These are phyloP conservation scores for Echiichthys vipera DNA, from an alignment of 2,797 vertebrate genomes.

Conservation along the genomic window DNA sequence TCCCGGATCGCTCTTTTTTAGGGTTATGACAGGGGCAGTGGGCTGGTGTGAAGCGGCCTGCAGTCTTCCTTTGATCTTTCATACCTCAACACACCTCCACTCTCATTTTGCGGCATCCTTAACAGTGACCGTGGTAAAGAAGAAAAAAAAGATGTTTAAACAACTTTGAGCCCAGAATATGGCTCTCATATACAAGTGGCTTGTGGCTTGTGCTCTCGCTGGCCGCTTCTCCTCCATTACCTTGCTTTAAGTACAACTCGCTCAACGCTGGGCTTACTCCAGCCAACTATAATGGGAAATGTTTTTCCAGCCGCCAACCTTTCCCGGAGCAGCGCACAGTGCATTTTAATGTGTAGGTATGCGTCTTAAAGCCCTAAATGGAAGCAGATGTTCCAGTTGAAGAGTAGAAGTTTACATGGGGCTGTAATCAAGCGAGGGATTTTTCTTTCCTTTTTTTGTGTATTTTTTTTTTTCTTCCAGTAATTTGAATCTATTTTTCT, in stretches of 20 bases:
- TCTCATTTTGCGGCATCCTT: slow-evolving; percentile 38
- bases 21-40: slow-evolving; percentile 46
- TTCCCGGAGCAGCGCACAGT: slow-evolving; percentile 58
- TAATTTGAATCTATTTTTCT: slow-evolving; percentile 79
- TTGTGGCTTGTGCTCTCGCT: slow-evolving; percentile 45
- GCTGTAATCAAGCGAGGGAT: slow-evolving; percentile 81
- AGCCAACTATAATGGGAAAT: slow-evolving; percentile 76
- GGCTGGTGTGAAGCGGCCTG: slow-evolving; percentile 30
- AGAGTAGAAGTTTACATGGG: slow-evolving; percentile 81
- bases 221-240: slow-evolving; percentile 57
- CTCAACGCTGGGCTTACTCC: slow-evolving; percentile 51
- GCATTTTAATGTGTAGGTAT: slow-evolving; percentile 82
- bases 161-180: slow-evolving; percentile 22
- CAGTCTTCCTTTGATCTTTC: slow-evolving; percentile 39
- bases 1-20: slow-evolving; percentile 21
- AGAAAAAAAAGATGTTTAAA: slow-evolving; percentile 40
- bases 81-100: slow-evolving; percentile 19
- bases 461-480: slow-evolving; percentile 63
- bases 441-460: slow-evolving; percentile 52
- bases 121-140: slow-evolving; percentile 6
- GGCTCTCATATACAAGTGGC: slow-evolving; percentile 43
- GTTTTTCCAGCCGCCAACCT: slow-evolving; percentile 72
- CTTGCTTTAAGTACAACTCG: slow-evolving; percentile 54
- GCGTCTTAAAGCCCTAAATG: slow-evolving; percentile 84
- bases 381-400: slow-evolving; percentile 83